A percentile compares a stretch with the other conserved stretches of the same genome.
phyloP scores from a whole-genome alignment of 2,888 invertebrate species.

The Plagiodera versicolora region DNA sequence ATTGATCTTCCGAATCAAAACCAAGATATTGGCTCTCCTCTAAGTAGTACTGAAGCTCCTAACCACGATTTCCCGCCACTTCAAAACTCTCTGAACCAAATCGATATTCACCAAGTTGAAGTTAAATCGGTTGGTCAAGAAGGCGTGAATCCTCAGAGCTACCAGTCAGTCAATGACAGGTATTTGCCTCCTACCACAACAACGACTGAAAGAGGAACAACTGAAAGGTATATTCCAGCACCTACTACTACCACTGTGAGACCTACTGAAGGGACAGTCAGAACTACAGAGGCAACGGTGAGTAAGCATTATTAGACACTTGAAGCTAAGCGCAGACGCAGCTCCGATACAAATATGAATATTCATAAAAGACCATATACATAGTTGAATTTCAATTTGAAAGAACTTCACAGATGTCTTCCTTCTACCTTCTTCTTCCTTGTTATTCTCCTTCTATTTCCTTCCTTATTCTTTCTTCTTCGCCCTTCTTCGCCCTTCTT shows the following conservation, averaged over 20 bases:
- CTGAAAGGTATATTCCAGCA: background rate
- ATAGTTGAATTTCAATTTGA: too few species aligned
- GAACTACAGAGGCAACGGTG: background rate
- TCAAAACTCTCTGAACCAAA: background rate
- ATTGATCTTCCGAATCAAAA: background rate
- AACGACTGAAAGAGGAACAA: background rate
- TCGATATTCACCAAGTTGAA: conserved; percentile 28
- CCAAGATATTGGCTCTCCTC: background rate
- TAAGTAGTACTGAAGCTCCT: background rate
- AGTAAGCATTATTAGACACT: too few species aligned
- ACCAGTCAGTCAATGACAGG: conserved; percentile 14
- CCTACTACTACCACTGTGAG: conserved; percentile 2
- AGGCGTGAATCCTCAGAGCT: background rate
- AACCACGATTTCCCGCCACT: background rate
- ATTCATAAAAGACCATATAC: too few species aligned
- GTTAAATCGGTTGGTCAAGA: conserved; percentile 17
- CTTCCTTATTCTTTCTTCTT: too few species aligned
- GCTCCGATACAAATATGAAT: too few species aligned
- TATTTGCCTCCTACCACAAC: conserved; percentile 26
- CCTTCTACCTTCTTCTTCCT: too few species aligned
- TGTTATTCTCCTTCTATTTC: too few species aligned
- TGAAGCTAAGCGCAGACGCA: too few species aligned
- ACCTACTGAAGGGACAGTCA: background rate
- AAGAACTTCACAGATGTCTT: too few species aligned
- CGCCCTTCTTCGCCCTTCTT: too few species aligned